Conservation (phyloP, 1,140 invertebrate species). For the Phocides pigmalion region DNA sequence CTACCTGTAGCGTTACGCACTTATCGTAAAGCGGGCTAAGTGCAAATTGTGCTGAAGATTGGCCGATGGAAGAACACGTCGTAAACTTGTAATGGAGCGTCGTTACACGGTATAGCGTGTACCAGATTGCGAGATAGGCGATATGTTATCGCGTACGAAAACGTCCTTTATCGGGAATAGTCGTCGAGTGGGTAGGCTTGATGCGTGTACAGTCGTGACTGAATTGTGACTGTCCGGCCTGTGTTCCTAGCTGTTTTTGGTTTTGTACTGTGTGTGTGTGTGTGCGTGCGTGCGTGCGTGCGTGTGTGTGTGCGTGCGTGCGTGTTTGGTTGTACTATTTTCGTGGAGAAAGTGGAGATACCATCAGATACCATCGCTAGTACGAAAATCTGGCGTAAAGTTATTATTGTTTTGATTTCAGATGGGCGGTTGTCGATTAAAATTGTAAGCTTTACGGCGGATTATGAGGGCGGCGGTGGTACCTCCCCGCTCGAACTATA, state of each 20-base stretch:
- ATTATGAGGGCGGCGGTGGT: no score
- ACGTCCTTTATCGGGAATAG: conserved; percentile 46
- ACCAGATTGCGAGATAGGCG: conserved; percentile 62
- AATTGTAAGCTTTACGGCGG: no score
- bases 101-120: conserved; percentile 58
- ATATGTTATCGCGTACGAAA: conserved; percentile 57
- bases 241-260: neutral
- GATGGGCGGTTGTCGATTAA: no score
- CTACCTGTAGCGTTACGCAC: neutral
- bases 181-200: conserved; percentile 20
- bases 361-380: no score
- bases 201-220: neutral
- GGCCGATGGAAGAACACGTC: conserved; percentile 28
- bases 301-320: no score
- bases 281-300: no score
- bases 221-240: neutral
- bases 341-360: no score
- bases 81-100: conserved; percentile 53
- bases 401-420: no score
- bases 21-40: conserved; percentile 5
- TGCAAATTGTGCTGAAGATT: conserved; percentile 9
- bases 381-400: no score
- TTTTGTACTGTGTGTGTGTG: no score
- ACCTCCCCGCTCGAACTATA: no score
- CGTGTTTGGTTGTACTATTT: no score